These are phyloP conservation scores for Drosophila prolongata DNA, from an alignment of 2,888 invertebrate genomes.

Conservation along the genomic window DNA sequence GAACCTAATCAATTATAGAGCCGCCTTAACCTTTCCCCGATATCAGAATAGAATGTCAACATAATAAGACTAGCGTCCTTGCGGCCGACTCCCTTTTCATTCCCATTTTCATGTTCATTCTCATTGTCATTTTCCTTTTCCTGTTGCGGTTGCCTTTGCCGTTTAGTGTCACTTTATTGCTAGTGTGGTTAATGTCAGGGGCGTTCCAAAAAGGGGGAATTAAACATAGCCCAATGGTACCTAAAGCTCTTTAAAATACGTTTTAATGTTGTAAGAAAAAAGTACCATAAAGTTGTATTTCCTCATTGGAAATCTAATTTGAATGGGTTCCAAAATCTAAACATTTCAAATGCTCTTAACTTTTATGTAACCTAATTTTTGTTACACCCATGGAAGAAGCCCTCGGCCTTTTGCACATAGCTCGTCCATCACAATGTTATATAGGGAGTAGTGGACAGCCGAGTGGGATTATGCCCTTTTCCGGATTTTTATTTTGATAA, in stretches of 20 bases:
- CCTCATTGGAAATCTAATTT: too few relatives aligned
- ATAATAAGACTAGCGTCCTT: constrained; percentile 63
- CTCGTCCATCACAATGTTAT: constrained; percentile 50
- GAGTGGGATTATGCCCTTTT: constrained; percentile 40
- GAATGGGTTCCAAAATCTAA: too few relatives aligned
- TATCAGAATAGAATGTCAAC: constrained; percentile 68
- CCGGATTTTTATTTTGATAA: constrained; percentile 70
- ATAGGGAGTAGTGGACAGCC: constrained; percentile 6
- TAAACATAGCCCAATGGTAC: too few relatives aligned
- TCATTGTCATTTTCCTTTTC: constrained; percentile 25
- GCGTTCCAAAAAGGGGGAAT: constrained; percentile 3
- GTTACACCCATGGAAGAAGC: neutral
- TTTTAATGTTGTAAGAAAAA: too few relatives aligned
- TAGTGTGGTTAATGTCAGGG: constrained; percentile 30
- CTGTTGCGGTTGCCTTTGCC: constrained; percentile 42
- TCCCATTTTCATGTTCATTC: constrained; percentile 7
- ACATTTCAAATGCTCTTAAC: too few relatives aligned
- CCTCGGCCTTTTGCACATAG: constrained; percentile 33
- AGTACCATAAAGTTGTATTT: too few relatives aligned
- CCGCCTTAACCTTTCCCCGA: constrained; percentile 32
- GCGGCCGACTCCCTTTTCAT: constrained; percentile 41
- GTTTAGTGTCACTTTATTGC: constrained; percentile 54
- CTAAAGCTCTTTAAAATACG: too few relatives aligned
- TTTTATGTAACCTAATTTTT: too few relatives aligned
- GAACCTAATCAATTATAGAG: constrained; percentile 79